Evolutionary conservation across 2,797 vertebrate genomes (phyloP), one percentile per base, ranked within the genome.

Genomic region (Merluccius polli): DNA sequence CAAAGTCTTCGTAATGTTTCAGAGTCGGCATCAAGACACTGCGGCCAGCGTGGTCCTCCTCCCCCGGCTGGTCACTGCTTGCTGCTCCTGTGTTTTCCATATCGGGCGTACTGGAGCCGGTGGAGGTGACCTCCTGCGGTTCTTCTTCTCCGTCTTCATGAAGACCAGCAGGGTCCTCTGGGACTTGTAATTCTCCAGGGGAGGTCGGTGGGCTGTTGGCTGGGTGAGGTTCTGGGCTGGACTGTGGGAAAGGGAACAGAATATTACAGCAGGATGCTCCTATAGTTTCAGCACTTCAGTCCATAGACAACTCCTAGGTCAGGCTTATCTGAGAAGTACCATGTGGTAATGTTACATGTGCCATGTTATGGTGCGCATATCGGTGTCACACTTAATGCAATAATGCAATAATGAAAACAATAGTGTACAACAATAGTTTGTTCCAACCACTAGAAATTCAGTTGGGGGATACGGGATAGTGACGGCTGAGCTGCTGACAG

Each of bases 1-100:
- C 90, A 69, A 15, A 78, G 15, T 77, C 41, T 4, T 18, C 5
- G 44, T 52, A 52, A 41, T 41, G 13, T 4, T 48, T 18, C 44
- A 4, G 44, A 9, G 52, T n/a, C 72, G 27, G 70, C 8, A 0
- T 36, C 32, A 70, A 7, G 11, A 68, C 24, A 30, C 35, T 67
- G 71, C 0, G 29, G 65, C 74, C 16, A 38, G 35, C n/a, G 10
- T 12, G 41, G 3, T 77, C 81, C 73, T 52, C 30, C 30, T 32
- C 70, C 70, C 63, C 33, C 18, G 10, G 36, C 70, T n/a, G 52
- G 52, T 0, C 2, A 21, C 52, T 59, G 52, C 52, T 24, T 2
- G 52, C 24, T 9, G 52, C 52, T 10, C 1, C 52, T 24, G 52
- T 21, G 52, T 59, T 21, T 21, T n/a, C 48, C 1, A 18, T 5